These are phyloP conservation scores for Lepus europaeus DNA, from an alignment of 2,113 vertebrate species.

Conservation along the genomic window DNA sequence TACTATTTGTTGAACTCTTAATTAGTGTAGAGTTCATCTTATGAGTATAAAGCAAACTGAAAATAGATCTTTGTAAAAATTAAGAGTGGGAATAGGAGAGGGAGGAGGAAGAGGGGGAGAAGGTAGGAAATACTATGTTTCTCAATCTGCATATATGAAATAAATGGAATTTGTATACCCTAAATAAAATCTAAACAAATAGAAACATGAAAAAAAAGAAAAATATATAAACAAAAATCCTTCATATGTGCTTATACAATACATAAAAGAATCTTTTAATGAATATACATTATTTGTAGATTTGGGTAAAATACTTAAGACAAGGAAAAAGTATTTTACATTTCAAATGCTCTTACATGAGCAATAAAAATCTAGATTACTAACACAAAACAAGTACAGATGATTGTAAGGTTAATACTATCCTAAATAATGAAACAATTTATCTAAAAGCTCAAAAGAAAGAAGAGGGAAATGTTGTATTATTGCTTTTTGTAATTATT, in stretches of 20 bases:
- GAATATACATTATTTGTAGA: conserved; percentile 23
- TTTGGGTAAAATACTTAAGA: neutral
- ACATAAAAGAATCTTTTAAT: neutral
- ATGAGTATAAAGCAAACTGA: too few species aligned
- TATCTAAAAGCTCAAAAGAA: neutral
- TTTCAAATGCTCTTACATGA: neutral
- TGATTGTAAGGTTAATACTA: neutral
- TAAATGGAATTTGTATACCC: too few species aligned
- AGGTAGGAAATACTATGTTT: too few species aligned
- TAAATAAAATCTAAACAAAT: too few species aligned
- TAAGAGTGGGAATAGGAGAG: too few species aligned
- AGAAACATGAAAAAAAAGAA: too few species aligned
- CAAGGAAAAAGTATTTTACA: neutral
- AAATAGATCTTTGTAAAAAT: too few species aligned
- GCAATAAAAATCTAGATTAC: neutral
- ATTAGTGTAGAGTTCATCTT: too few species aligned
- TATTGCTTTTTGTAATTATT: neutral
- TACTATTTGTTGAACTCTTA: too few species aligned
- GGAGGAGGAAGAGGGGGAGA: too few species aligned
- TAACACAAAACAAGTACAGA: conserved; percentile 28
- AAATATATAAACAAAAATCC: too few species aligned
- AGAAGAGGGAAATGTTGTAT: neutral
- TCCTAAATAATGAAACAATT: neutral
- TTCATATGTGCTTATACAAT: neutral
- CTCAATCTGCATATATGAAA: too few species aligned